A percentile compares a stretch with the other conserved stretches of the same genome.
Evolutionary conservation across 2,797 vertebrate genomes (phyloP).

Genomic region (Sebastes matsubarae): DNA sequence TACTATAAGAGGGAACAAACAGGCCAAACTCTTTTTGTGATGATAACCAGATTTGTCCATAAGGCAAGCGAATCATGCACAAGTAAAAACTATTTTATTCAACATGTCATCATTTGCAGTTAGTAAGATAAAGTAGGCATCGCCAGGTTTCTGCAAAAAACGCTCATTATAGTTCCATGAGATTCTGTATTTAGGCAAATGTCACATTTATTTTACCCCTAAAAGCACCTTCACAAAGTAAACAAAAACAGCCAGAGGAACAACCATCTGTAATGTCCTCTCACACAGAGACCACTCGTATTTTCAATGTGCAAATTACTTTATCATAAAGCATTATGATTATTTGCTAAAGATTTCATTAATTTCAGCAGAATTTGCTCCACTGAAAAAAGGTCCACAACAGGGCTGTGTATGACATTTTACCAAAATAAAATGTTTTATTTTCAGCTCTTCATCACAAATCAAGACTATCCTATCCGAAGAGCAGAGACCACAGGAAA

Average conservation of each 20-base stretch:
- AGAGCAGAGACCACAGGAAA: neutral
- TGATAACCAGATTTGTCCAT: neutral
- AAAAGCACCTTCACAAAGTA: neutral
- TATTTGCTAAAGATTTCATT: neutral
- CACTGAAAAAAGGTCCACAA: neutral
- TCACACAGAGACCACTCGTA: neutral
- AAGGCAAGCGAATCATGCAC: neutral
- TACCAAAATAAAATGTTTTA: neutral
- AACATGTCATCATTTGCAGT: neutral
- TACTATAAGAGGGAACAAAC: neutral
- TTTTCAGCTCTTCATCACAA: neutral
- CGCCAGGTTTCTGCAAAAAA: neutral
- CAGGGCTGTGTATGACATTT: neutral
- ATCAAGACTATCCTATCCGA: neutral
- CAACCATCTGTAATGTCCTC: neutral
- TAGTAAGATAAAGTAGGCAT: neutral
- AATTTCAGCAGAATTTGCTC: neutral
- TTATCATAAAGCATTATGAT: neutral
- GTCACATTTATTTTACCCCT: neutral
- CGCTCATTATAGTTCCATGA: neutral
- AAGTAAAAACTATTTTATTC: neutral
- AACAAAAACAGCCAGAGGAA: neutral
- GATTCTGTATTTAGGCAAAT: neutral
- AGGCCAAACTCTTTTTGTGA: neutral
- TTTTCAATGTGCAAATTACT: neutral